A percentile compares a stretch with the other conserved stretches of the same genome.
Conservation (phyloP, 2,888 invertebrate species). For the Amiota communis region DNA sequence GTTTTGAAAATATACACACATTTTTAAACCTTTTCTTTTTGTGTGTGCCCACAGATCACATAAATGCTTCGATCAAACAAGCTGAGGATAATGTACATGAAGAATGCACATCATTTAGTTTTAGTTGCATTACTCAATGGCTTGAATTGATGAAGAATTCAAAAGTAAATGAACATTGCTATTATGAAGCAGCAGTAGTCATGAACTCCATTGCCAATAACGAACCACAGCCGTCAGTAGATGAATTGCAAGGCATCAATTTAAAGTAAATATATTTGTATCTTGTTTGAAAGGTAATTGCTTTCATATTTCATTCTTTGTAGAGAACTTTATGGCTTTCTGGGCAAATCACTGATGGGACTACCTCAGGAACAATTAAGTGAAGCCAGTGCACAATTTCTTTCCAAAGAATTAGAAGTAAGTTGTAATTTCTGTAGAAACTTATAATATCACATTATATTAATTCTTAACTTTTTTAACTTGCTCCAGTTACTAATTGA, state of each 20-base stretch:
- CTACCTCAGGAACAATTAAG: slow-evolving; percentile 61
- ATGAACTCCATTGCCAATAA: slow-evolving; percentile 57
- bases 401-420: slow-evolving; percentile 65
- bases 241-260: slow-evolving; percentile 42
- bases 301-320: background rate
- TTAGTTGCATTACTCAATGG: slow-evolving; percentile 64
- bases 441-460: background rate
- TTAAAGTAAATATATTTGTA: slow-evolving; percentile 38
- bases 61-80: slow-evolving; percentile 47
- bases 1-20: too few species aligned
- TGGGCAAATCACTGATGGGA: slow-evolving; percentile 66
- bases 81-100: slow-evolving; percentile 56
- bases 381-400: slow-evolving; percentile 54
- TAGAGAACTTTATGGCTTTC: slow-evolving; percentile 65
- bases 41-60: slow-evolving; percentile 49
- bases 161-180: slow-evolving; percentile 47
- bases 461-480: slow-evolving; percentile 40
- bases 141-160: slow-evolving; percentile 53
- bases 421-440: background rate
- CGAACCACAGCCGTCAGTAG: slow-evolving; percentile 55
- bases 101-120: slow-evolving; percentile 60
- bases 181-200: slow-evolving; percentile 62
- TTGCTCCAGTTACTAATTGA: slow-evolving; percentile 47
- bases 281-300: background rate
- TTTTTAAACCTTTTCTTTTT: too few species aligned